Evolutionary conservation across 2,113 vertebrate species (phyloP), one percentile per base, ranked within the genome.

Genomic region (Phaethornis superciliosus): DNA sequence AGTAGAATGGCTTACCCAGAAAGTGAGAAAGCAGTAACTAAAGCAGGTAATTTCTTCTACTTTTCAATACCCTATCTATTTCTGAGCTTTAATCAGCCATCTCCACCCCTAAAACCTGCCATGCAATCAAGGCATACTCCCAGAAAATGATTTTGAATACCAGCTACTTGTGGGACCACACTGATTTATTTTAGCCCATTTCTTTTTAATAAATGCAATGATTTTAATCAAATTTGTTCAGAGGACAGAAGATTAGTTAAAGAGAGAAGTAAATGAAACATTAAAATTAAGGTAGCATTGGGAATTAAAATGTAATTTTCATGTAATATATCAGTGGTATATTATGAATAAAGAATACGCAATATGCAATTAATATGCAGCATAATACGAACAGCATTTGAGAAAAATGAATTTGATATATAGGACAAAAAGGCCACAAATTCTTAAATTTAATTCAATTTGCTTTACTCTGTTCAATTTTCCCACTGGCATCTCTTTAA

Each of bases 271-370:
- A 96, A 95, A 95, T 95, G 93, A 88, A 96, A 97, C 90, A 96
- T 95, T 96, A 97, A 93, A 52, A 97, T 96, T 95, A 96, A 97
- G 92, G 96, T 96, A 96, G 96, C 93, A 74, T 2, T 70, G 94
- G 96, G 96, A 97, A 97, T 96, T 96, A 91, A 94, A 97, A 85
- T 75, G 95, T 93, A 97, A 97, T 97, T 96, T 95, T 95, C 40
- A 67, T 69, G 64, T 95, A 97, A 97, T 96, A n/a, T 78, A 97
- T 89, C 90, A 90, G 86, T 74, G 90, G 80, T 91, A 96, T 95
- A 93, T 95, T 93, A 95, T 85, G 90, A 96, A 95, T 89, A 94
- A 95, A 96, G 94, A 96, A 95, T 93, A 93, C 0, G 68, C 80
- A 91, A 90, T 93, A 87, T 64, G 90, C 89, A 97, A 97, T 96